Percentiles rank a stretch among this genome's conserved stretches.
These are phyloP conservation scores for Aplysina aerophoba DNA, from an alignment of 37 sponge, comb jelly and placozoan genomes.

Conservation along the genomic window DNA sequence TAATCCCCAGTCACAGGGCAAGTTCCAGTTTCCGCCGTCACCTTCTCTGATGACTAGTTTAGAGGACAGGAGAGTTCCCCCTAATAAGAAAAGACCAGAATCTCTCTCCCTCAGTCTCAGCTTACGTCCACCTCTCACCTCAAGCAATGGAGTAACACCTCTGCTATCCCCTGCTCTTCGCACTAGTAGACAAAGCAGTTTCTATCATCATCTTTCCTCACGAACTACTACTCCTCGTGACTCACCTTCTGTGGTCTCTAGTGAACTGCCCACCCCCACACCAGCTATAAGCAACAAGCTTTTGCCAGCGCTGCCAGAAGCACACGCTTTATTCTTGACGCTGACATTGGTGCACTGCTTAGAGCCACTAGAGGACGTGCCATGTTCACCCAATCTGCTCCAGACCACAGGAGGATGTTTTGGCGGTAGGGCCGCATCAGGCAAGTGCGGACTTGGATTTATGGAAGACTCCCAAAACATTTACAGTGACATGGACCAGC, in stretches of 20 bases:
- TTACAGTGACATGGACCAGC: not conserved
- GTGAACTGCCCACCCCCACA: constrained; percentile 60
- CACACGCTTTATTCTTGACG: constrained; percentile 67
- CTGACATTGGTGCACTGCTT: constrained; percentile 57
- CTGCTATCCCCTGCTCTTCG: constrained; percentile 49
- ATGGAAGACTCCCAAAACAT: not conserved
- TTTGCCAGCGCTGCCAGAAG: constrained; percentile 71
- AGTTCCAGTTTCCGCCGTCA: constrained; percentile 36
- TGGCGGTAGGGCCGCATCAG: not conserved
- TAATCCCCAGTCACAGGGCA: not conserved
- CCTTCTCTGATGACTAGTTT: constrained; percentile 12
- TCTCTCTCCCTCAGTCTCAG: constrained; percentile 4
- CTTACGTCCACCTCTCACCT: constrained; percentile 15
- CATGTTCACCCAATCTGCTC: not conserved
- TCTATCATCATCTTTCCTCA: constrained; percentile 44
- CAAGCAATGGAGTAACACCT: constrained; percentile 34
- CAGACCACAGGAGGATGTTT: not conserved
- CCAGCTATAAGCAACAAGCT: constrained; percentile 58
- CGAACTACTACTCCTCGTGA: constrained; percentile 60
- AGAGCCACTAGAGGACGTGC: not conserved
- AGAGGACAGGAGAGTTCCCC: not conserved
- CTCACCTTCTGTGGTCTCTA: constrained; percentile 56
- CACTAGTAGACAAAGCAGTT: constrained; percentile 9
- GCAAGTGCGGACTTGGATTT: not conserved
- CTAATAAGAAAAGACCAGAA: constrained; percentile 26